These are phyloP conservation scores for Virgularia gustaviana DNA, from an alignment of 92 coral and sea anemone genomes.

Conservation along the genomic window DNA sequence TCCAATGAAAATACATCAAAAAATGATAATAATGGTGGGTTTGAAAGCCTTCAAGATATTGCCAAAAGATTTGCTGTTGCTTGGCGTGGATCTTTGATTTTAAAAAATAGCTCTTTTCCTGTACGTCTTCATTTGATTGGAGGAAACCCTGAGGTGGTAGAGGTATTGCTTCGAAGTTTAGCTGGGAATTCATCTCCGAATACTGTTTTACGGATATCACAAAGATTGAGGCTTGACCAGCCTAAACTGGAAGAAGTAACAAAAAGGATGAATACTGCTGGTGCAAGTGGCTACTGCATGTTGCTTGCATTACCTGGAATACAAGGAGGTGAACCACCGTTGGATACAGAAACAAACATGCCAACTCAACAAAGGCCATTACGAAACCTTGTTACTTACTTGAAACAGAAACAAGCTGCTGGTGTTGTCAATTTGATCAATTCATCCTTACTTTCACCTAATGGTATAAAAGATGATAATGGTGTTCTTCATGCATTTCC, in stretches of 20 bases:
- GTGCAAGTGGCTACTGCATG: conserved; percentile 97
- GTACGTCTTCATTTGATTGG: conserved; percentile 99
- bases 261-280: conserved; percentile 94
- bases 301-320: conserved; percentile 97
- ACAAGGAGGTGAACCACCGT: conserved; percentile 71
- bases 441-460: conserved; percentile 64
- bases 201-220: conserved; percentile 88
- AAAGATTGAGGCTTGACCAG: conserved; percentile 98
- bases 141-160: conserved; percentile 99
- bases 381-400: conserved; percentile 96
- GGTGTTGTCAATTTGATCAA: conserved; percentile 96
- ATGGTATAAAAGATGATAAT: conserved; percentile 72
- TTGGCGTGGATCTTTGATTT: conserved; percentile 95
- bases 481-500: conserved; percentile 99
- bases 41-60: conserved; percentile 97
- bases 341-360: conserved; percentile 70
- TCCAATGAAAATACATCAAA: conserved; percentile 49
- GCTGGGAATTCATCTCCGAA: conserved; percentile 65
- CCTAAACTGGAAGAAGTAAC: conserved; percentile 99
- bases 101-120: conserved; percentile 99
- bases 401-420: conserved; percentile 99
- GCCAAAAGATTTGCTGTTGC: conserved; percentile 99
- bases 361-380: conserved; percentile 94
- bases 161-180: conserved; percentile 79
- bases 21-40: conserved; percentile 51